Base-by-base conservation (phyloP, 1,140 invertebrate species). In the Drosophila pectinifera region DNA sequence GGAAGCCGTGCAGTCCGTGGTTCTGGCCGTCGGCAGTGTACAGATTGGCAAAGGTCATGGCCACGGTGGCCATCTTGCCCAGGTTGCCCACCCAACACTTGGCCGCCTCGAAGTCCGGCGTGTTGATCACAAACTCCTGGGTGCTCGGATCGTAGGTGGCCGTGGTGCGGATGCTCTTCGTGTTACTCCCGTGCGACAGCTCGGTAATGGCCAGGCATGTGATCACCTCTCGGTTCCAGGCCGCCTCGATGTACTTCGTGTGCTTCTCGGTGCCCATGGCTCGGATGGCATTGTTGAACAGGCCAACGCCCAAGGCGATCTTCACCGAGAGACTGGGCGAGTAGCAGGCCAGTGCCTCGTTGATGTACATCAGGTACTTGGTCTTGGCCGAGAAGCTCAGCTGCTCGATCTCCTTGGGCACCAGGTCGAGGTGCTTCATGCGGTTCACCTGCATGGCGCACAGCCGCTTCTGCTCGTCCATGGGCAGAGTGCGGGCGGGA, bases 81-180 rank as follows among this genome's bases (percentile, higher is more conserved):
- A 98, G 94, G 93, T 96, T 97, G 78, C 97, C 97, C 80, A 96
- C 94, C 98, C 98, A 99, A 93, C 97, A 98, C 94, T 99, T 99
- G 43, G 97, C 97, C 24, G 98, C 97, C 93, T 98, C 96, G 93
- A 98, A 97, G 92, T 98, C 96, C 0, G 98, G 97, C 1, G 98
- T 97, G 91, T 98, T 95, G 10, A 99, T 94, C 24, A 98, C 94
- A 93, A 99, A 99, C 92, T 96, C 95, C 93, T 96, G 93, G 8
- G 94, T 95, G 20, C 92, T 92, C 0, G 95, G 93, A 92, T 99
- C 96, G 92, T 96, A 99, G 0, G 95, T 97, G 4, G 98, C 98
- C 20, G 95, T 97, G 1, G 98, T 99, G 74, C 96, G 94, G 94
- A 99, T 96, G 39, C 95, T 95, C 83, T 97, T 97, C 3, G 97